Conservation (phyloP, 2,888 invertebrate genomes). For the Platycheirus rosarum region DNA sequence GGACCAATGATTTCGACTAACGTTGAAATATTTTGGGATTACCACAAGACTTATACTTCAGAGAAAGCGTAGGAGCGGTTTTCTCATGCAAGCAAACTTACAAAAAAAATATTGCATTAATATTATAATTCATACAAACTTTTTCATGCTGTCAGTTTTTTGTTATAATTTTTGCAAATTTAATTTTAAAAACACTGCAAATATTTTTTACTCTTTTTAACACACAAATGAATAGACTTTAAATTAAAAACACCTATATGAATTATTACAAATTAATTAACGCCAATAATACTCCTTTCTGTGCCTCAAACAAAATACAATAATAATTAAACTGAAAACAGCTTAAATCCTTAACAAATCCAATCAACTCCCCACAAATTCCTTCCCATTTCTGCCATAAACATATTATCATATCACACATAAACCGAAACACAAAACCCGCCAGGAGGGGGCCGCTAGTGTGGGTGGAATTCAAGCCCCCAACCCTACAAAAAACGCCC, state of each 20-base stretch:
- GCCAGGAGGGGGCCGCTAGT: background rate
- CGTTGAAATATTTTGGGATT: too few relatives aligned
- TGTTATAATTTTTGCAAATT: too few relatives aligned
- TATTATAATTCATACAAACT: too few relatives aligned
- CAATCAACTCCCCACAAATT: background rate
- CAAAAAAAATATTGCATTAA: too few relatives aligned
- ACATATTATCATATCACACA: background rate
- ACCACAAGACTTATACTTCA: too few relatives aligned
- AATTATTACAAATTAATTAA: constrained; percentile 66
- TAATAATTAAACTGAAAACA: constrained; percentile 44
- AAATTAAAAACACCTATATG: constrained; percentile 60
- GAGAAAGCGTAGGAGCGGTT: too few relatives aligned
- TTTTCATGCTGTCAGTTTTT: too few relatives aligned
- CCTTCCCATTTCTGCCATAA: background rate
- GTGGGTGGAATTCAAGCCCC: background rate
- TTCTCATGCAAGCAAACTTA: too few relatives aligned
- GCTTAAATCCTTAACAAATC: background rate
- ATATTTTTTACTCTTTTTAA: too few relatives aligned
- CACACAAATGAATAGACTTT: constrained; percentile 42
- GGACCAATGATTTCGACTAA: too few relatives aligned
- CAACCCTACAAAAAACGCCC: constrained; percentile 11
- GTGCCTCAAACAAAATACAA: constrained; percentile 33
- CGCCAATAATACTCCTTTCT: constrained; percentile 14
- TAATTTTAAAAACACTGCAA: too few relatives aligned
- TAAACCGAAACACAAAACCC: background rate